Percentiles rank a stretch among this genome's conserved stretches.
Conservation (phyloP, 2,797 vertebrate species). For the Lerista edwardsae region DNA sequence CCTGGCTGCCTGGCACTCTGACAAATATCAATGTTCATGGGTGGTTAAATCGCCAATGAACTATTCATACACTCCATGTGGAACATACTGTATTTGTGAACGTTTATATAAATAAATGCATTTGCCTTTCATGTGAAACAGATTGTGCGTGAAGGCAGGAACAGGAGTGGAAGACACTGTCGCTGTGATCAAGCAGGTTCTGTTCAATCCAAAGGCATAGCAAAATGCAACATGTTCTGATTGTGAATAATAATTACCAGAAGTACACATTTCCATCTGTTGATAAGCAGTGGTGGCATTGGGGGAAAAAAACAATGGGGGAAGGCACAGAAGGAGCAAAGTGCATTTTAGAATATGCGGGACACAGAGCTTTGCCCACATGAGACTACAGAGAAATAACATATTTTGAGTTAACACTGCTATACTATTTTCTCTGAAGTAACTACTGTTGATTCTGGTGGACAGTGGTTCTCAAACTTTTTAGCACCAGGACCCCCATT, state of each 20-base stretch:
- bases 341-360: no score
- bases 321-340: no score
- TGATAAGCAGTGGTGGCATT: no score
- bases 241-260: neutral
- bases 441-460: no score
- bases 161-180: neutral
- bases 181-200: neutral
- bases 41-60: constrained; percentile 54
- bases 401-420: no score
- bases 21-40: constrained; percentile 36
- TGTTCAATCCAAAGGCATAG: neutral
- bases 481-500: no score
- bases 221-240: neutral
- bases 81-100: constrained; percentile 41
- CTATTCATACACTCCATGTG: constrained; percentile 17
- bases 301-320: no score
- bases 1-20: constrained; percentile 45
- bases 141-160: constrained; percentile 16
- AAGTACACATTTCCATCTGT: neutral
- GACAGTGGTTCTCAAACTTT: no score
- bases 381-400: no score
- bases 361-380: no score
- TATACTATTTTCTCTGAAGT: no score
- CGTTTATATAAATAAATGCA: constrained; percentile 16
- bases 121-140: constrained; percentile 40